Conservation (phyloP, 2,113 vertebrate genomes). For the Passer domesticus region DNA sequence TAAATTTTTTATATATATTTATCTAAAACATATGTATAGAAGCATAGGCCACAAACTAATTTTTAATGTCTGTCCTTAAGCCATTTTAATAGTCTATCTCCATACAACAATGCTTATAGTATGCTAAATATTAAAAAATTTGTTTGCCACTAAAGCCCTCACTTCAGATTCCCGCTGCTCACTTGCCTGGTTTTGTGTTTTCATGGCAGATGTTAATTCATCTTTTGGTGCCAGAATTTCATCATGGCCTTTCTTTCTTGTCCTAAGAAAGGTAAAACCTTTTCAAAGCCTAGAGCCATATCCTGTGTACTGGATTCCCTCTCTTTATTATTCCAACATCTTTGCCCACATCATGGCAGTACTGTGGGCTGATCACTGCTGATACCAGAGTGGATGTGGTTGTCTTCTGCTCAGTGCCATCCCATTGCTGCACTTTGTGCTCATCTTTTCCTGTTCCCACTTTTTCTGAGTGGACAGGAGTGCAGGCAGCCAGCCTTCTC, state of each 20-base stretch:
- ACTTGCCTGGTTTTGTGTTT: background rate
- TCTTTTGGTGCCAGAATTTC: background rate
- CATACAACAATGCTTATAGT: background rate
- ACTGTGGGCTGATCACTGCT: background rate
- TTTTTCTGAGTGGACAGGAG: background rate
- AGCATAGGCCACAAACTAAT: background rate
- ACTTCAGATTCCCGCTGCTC: accelerated
- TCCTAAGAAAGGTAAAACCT: background rate
- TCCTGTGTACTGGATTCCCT: background rate
- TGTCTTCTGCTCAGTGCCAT: background rate
- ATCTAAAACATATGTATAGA: background rate
- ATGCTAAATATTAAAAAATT: background rate
- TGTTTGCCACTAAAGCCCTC: background rate
- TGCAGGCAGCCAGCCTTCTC: background rate
- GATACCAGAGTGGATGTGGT: accelerated
- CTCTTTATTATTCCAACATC: background rate
- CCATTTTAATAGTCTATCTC: background rate
- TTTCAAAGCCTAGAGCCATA: background rate
- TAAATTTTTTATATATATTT: background rate
- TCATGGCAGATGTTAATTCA: background rate
- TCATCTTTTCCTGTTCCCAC: background rate
- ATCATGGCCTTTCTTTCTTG: background rate
- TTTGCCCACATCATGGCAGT: background rate
- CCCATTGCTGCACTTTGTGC: background rate
- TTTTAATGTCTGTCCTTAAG: background rate